A percentile compares a stretch with the other conserved stretches of the same genome.
phyloP scores from a whole-genome alignment of 2,113 vertebrate species.

The Cebidichthys violaceus region DNA sequence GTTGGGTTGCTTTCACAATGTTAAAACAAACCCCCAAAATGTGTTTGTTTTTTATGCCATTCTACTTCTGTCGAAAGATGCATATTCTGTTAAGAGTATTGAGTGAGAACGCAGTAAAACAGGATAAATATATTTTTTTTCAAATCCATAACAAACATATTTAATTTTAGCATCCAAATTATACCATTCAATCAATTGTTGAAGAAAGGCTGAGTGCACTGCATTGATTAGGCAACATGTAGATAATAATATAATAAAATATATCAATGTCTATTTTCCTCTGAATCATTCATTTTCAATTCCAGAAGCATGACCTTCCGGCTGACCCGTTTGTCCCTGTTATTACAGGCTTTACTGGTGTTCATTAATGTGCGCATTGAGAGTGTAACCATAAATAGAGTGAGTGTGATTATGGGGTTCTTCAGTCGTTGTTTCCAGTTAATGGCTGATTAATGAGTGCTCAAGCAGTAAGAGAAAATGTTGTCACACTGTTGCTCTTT shows the following conservation, averaged over 20 bases:
- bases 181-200: background rate
- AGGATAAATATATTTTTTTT: background rate
- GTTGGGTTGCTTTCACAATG: background rate
- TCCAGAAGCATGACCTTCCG: background rate
- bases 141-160: background rate
- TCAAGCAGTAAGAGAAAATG: background rate
- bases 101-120: background rate
- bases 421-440: background rate
- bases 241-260: background rate
- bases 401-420: background rate
- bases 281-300: background rate
- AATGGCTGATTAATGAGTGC: background rate
- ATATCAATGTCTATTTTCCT: background rate
- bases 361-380: background rate
- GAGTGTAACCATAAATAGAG: background rate
- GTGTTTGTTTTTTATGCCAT: background rate
- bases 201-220: background rate
- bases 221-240: background rate
- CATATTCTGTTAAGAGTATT: background rate
- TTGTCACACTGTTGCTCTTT: slow-evolving; percentile 41
- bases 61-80: background rate
- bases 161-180: background rate
- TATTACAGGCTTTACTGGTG: too few relatives aligned
- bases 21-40: background rate
- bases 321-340: background rate